Evolutionary conservation across 1,140 invertebrate genomes (phyloP), one percentile per base, ranked within the genome.

Genomic region (Drosophila malerkotliana): DNA sequence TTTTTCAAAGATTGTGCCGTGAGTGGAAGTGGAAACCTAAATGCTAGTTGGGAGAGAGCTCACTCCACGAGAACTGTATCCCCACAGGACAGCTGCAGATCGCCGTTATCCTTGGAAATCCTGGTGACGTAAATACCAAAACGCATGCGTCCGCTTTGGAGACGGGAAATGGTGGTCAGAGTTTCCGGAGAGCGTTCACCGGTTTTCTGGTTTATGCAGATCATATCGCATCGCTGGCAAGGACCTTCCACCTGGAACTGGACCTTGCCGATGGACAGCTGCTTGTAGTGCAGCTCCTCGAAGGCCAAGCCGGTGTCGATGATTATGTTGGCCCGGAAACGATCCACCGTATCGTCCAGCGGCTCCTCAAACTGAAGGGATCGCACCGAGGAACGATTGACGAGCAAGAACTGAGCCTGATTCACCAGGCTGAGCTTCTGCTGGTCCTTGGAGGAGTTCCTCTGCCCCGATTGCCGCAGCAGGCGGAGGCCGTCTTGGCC

Each of bases 151-250:
- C 96, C 96, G 64, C 93, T 92, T 80, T 96, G 95, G 68, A 94
- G 93, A 82, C 94, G 93, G 3, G 95, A 94, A 62, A 98, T 94
- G 4, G 97, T 96, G 62, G 95, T 93, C n/a, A 99, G 92, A 3
- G 97, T 97, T 92, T 98, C 97, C 1, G 95, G 93, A 10, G 96
- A 96, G 82, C 96, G 96, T 81, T 94, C 90, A 1, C 96, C 97
- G 10, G 95, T 97, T 10, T 93, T 92, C 93, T 98, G 98, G 92
- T 98, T 95, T 60, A 98, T 96, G 78, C 97, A 98, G 48, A 99
- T 95, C 96, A 98, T 98, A 92, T 98, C 97, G 92, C 98, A 99
- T 58, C 98, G 94, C 8, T 94, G 95, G 84, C 98, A 99, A 32
- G 94, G 93, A 2, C 96, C 96, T 72, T 95, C 94, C 45, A 95